Percentiles rank a stretch among this genome's conserved stretches.
These are phyloP conservation scores for Aphidius ervi DNA, from an alignment of 1,140 invertebrate species.

Conservation along the genomic window DNA sequence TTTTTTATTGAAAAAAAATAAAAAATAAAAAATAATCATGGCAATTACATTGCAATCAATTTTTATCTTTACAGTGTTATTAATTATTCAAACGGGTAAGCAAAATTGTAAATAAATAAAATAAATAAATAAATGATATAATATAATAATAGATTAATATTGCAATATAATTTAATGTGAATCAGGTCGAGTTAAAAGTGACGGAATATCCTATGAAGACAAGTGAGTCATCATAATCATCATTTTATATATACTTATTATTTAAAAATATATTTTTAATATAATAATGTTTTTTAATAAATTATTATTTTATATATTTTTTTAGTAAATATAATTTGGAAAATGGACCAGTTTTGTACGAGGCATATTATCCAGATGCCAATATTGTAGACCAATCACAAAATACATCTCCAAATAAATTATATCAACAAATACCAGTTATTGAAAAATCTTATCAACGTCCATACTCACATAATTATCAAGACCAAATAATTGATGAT, in stretches of 20 bases:
- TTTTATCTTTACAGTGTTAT: no score
- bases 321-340: slow-evolving; percentile 29
- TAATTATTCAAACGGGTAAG: no score
- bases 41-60: no score
- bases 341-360: slow-evolving; percentile 37
- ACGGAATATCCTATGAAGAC: no score
- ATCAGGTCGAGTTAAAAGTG: no score
- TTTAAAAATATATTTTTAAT: neutral
- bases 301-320: neutral
- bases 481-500: neutral
- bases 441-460: slow-evolving; percentile 32
- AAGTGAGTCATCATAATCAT: no score
- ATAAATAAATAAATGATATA: no score
- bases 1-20: no score
- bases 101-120: no score
- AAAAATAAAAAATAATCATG: neutral
- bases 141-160: no score
- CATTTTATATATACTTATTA: no score
- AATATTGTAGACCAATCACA: slow-evolving; percentile 19
- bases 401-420: slow-evolving; percentile 17
- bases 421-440: slow-evolving; percentile 8
- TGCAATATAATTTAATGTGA: no score
- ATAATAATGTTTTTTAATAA: neutral
- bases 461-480: slow-evolving; percentile 10
- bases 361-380: slow-evolving; percentile 38